Evolutionary conservation across 2,888 invertebrate genomes (phyloP), one percentile per base, ranked within the genome.

Genomic region (Tenthredo mesomela): DNA sequence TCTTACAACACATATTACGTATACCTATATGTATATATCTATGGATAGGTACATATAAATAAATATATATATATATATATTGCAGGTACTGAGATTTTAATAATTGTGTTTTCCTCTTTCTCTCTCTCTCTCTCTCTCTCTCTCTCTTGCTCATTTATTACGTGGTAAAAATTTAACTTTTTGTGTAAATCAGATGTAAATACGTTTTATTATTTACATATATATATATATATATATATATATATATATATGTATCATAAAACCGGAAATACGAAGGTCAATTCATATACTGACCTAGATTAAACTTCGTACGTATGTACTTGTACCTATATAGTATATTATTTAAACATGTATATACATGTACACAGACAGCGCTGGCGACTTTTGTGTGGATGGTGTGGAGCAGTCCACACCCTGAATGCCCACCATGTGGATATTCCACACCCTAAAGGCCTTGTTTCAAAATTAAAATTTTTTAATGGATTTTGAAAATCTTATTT

Each of bases 261-360:
- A 67, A 67, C 67, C 67, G 67, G 67, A 67, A 67, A 67, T 33
- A 67, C 67, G 67, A 67, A 67, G 67, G 67, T 67, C 67, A 25
- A 29, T 67, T 12, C 1, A 33, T 67, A 33, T 18, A 67, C 33
- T 67, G 67, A 67, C 67, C 67, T 67, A 67, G 67, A 67, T 67
- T 33, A 29, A 25, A 25, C 21, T 65, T 65, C 15, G 65, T 21
- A 58, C 65, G 15, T 21, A 21, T n/a, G 18, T 21, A 58, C n/a
- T n/a, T n/a, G n/a, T n/a, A n/a, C n/a, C n/a, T n/a, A n/a, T n/a
- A n/a, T n/a, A n/a, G n/a, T n/a, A n/a, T n/a, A n/a, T n/a, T n/a
- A n/a, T n/a, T n/a, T n/a, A n/a, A n/a, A n/a, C n/a, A n/a, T n/a
- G n/a, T n/a, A n/a, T n/a, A n/a, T n/a, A n/a, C n/a, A n/a, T n/a